These are phyloP conservation scores for Macrotrachela quadricornifera DNA, from an alignment of 1,140 invertebrate genomes.

Conservation along the genomic window DNA sequence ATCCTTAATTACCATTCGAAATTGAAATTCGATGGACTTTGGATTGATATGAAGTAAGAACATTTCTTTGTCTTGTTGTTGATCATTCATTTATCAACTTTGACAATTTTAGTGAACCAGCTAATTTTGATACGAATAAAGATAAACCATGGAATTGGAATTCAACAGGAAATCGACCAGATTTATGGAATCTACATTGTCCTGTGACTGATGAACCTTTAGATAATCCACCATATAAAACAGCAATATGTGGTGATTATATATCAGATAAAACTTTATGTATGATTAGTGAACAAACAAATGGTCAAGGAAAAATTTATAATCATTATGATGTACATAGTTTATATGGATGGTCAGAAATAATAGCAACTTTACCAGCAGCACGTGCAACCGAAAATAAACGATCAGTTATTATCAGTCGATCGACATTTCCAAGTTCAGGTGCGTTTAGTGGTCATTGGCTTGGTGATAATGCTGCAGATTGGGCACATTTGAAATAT, in stretches of 20 bases:
- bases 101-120: conserved; percentile 15
- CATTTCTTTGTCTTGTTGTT: neutral
- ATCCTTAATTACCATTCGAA: conserved; percentile 41
- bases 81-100: too few species aligned
- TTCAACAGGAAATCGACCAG: conserved; percentile 2
- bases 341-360: conserved; percentile 39
- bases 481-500: conserved; percentile 20
- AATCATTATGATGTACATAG: conserved; percentile 43
- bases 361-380: conserved; percentile 32
- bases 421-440: conserved; percentile 55
- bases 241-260: conserved; percentile 30
- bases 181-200: conserved; percentile 40
- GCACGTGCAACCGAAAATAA: conserved; percentile 10
- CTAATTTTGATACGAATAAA: conserved; percentile 27
- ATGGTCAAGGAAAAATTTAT: conserved; percentile 12
- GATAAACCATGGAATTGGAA: conserved; percentile 23
- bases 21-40: conserved; percentile 45
- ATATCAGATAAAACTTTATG: conserved; percentile 38
- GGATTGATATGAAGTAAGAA: conserved; percentile 45
- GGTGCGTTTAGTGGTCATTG: conserved; percentile 64
- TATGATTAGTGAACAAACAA: conserved; percentile 50
- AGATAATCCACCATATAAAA: conserved; percentile 20
- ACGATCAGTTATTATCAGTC: conserved; percentile 55
- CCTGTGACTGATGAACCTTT: conserved; percentile 28
- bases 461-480: conserved; percentile 42